Evolutionary conservation across 2,888 invertebrate species (phyloP).

Genomic region (Bugulina stolonifera): DNA sequence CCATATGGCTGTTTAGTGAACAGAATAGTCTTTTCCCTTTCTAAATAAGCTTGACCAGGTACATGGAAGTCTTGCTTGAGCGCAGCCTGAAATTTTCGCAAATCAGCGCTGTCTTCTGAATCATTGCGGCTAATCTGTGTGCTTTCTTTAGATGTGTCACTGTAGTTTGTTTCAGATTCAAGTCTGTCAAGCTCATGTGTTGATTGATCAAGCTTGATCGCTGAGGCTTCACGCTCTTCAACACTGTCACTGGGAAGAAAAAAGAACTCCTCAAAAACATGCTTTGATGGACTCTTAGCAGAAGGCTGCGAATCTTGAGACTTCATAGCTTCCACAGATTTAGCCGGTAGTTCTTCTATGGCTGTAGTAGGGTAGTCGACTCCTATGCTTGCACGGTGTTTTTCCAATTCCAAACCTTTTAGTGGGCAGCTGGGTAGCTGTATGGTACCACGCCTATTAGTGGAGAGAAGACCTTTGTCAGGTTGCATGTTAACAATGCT

Average conservation of each 20-base stretch:
- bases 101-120: constrained; percentile 13
- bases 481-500: neutral
- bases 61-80: neutral
- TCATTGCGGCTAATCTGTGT: neutral
- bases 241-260: neutral
- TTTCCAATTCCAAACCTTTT: neutral
- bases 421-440: neutral
- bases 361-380: neutral
- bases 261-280: neutral
- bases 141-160: neutral
- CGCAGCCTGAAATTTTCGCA: neutral
- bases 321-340: neutral
- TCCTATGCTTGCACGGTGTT: neutral
- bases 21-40: neutral
- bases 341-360: neutral
- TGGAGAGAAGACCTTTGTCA: neutral
- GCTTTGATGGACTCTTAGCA: too few species aligned
- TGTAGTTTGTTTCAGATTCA: neutral
- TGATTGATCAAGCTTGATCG: neutral
- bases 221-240: neutral
- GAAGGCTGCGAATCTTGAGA: neutral
- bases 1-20: neutral
- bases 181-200: neutral
- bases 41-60: constrained; percentile 10
- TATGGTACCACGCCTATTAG: too few species aligned